phyloP scores from a whole-genome alignment of 2,113 vertebrate species.

The Sporophila hypoxantha region DNA sequence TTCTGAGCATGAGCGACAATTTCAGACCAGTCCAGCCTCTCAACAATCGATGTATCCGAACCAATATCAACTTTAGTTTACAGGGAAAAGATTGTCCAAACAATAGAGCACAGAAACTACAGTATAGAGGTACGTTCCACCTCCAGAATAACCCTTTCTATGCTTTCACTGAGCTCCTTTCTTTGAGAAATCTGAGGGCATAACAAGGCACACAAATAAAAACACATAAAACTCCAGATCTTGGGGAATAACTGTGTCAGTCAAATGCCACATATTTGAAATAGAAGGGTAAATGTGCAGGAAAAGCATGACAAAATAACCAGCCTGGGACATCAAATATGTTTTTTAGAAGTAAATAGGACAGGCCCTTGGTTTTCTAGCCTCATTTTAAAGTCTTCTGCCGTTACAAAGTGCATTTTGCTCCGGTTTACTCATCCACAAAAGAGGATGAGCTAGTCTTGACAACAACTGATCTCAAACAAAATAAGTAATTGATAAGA shows the following conservation, averaged over 20 bases:
- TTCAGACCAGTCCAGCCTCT: slow-evolving; percentile 94
- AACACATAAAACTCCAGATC: neutral
- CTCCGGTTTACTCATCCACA: neutral
- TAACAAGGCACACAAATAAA: neutral
- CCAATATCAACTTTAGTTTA: slow-evolving; percentile 98
- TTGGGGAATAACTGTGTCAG: neutral
- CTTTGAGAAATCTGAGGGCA: neutral
- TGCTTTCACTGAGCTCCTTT: neutral
- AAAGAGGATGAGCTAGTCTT: neutral
- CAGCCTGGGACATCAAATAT: neutral
- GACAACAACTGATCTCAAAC: neutral
- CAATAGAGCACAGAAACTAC: slow-evolving; percentile 96
- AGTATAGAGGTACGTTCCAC: slow-evolving; percentile 86
- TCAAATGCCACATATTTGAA: neutral
- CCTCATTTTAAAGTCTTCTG: slow-evolving; percentile 1
- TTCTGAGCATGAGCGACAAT: slow-evolving; percentile 98
- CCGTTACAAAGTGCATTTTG: neutral
- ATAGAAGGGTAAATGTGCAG: neutral
- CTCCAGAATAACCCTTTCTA: neutral
- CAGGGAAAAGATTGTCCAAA: slow-evolving; percentile 98
- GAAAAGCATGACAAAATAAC: neutral
- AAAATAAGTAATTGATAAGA: neutral
- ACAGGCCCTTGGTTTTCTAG: neutral
- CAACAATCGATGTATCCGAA: slow-evolving; percentile 97
- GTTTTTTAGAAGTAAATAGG: neutral